Conservation (phyloP, 2,113 vertebrate genomes). For the Pelusios castaneus region DNA sequence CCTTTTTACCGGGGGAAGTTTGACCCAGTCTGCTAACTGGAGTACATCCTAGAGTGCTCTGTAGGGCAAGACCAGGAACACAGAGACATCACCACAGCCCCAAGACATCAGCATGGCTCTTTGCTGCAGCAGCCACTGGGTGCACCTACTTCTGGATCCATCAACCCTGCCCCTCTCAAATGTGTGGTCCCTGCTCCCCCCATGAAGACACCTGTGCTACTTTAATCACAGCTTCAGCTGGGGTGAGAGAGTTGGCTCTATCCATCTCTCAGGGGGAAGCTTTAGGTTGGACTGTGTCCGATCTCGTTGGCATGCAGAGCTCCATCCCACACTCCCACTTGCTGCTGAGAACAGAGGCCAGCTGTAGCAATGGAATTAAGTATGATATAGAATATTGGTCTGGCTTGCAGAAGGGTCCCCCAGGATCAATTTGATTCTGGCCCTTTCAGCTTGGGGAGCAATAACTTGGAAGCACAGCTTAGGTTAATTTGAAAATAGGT, state of each 20-base stretch:
- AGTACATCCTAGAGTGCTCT: background rate
- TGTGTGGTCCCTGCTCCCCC: background rate
- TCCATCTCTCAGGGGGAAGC: background rate
- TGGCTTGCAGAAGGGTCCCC: conserved; percentile 1
- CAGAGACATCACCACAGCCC: background rate
- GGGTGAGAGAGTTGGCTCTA: background rate
- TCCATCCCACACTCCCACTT: background rate
- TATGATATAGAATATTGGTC: background rate
- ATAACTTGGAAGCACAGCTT: accelerated
- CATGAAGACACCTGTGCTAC: background rate
- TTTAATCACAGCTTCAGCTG: background rate
- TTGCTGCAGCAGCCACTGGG: background rate
- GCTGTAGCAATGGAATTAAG: background rate
- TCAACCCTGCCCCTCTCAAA: background rate
- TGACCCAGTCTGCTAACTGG: background rate
- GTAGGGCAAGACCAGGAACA: background rate
- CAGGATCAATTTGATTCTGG: background rate
- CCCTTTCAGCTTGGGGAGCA: background rate
- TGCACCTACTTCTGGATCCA: background rate
- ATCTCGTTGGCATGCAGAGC: background rate
- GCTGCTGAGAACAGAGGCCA: background rate
- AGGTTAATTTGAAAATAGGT: conserved; percentile 59
- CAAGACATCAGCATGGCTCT: background rate
- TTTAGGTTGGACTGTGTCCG: background rate
- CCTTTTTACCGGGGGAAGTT: background rate